Base-by-base conservation (phyloP, 1,140 invertebrate species). In the Meloidogyne hapla region DNA sequence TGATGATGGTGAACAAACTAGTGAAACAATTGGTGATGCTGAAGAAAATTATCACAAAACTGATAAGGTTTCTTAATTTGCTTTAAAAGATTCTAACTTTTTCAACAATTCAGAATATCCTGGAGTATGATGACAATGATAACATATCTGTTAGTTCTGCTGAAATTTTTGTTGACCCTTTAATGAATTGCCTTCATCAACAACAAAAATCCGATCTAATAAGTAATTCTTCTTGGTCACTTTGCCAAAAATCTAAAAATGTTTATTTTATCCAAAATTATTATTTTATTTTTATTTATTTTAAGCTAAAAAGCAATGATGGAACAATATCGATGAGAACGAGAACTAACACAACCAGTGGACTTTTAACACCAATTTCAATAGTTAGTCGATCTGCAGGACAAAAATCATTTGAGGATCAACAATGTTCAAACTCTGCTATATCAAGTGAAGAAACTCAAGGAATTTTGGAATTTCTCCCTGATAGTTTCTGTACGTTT, bases 161-260 rank as follows among this genome's bases (percentile, higher is more conserved):
- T 21, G 71, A 28, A 73, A 56, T 73, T 56, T 73, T 73, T 40
- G 71, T 73, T n/a, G 71, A 73, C 23, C 71, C 71, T 15, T 21
- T 73, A 64, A 73, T 73, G 71, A 73, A 73, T n/a, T 73, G 71
- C 13, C 64, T 73, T 15, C 71, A 73, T 21, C 45, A 73, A 4
- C 71, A 73, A 48, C 26, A 70, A 48, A 70, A 56, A 56, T 56
- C 48, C n/a, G 42, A 15, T 0, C 12, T 1, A 45, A n/a, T 21
- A 13, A n/a, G 8, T 1, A 56, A 4, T 56, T 56, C 48, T 56
- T 56, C n/a, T 8, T 56, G 18, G 18, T 56, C 18, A 5, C 18
- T 56, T 56, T n/a, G n/a, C n/a, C 6, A 21, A 18, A n/a, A n/a
- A 56, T 56, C 48, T 6, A 56, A 56, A 56, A 56, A n/a, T 21